These are phyloP conservation scores for Aix galericulata DNA, from an alignment of 2,113 vertebrate species.

Conservation along the genomic window DNA sequence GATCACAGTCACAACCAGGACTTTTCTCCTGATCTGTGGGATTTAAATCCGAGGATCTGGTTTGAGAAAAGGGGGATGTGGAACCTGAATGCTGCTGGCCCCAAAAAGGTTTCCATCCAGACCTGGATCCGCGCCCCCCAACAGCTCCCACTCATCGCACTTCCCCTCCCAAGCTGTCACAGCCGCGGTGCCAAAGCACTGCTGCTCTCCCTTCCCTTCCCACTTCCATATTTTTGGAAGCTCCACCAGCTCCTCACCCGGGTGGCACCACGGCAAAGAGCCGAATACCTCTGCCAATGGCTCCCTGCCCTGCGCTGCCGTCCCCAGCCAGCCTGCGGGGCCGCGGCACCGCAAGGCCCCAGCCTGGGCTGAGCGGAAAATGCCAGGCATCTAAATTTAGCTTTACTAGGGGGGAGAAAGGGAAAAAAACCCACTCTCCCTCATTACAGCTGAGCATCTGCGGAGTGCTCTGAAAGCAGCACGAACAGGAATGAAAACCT, in stretches of 20 bases:
- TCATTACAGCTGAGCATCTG: not conserved
- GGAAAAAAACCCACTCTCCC: not conserved
- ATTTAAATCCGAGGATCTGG: not conserved
- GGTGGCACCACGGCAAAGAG: not conserved
- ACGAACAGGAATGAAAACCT: not conserved
- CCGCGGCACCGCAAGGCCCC: fast-evolving
- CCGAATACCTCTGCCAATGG: not conserved
- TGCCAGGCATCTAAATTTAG: not conserved
- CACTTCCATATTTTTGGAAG: not conserved
- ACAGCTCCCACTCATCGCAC: not conserved
- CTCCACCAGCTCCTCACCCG: not conserved
- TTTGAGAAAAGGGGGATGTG: not conserved
- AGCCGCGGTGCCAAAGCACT: not conserved
- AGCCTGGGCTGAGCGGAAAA: not conserved
- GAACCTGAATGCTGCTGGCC: not conserved
- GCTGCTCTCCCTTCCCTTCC: not conserved
- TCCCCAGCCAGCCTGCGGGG: not conserved
- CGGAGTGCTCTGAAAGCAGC: not conserved
- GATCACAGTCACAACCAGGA: not conserved
- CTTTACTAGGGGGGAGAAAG: not conserved
- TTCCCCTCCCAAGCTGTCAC: not conserved
- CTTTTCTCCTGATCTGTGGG: not conserved
- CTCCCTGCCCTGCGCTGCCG: not conserved
- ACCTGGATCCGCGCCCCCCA: not conserved
- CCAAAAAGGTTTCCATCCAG: not conserved